These are phyloP conservation scores for Allophyes oxyacanthae DNA, from an alignment of 2,888 invertebrate genomes.

Conservation along the genomic window DNA sequence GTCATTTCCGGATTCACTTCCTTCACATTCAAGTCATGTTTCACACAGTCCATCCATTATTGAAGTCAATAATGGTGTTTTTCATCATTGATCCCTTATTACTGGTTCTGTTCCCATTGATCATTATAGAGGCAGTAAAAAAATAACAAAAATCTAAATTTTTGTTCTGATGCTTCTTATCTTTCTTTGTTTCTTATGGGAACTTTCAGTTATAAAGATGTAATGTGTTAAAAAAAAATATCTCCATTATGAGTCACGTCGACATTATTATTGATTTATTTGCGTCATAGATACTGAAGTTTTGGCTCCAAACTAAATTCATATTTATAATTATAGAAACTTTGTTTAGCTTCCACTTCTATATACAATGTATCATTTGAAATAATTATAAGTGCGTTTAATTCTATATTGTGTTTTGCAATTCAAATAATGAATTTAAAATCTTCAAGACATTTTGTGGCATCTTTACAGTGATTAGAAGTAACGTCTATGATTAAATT, in stretches of 20 bases:
- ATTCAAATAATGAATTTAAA: slow-evolving; percentile 46
- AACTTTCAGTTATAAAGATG: too few relatives aligned
- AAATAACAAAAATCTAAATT: too few relatives aligned
- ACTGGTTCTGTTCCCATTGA: too few relatives aligned
- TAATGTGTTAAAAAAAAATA: too few relatives aligned
- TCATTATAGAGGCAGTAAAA: too few relatives aligned
- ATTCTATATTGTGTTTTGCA: slow-evolving; percentile 60
- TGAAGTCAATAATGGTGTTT: too few relatives aligned
- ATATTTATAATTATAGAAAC: slow-evolving; percentile 74
- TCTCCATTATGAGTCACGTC: slow-evolving; percentile 31
- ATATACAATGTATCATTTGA: slow-evolving; percentile 60
- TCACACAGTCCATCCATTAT: too few relatives aligned
- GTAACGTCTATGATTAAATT: slow-evolving; percentile 47
- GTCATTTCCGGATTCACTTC: too few relatives aligned
- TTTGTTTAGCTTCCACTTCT: slow-evolving; percentile 74
- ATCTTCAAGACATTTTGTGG: slow-evolving; percentile 67
- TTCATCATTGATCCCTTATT: too few relatives aligned
- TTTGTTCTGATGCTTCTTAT: too few relatives aligned
- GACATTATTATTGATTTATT: slow-evolving; percentile 58
- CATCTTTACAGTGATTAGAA: slow-evolving; percentile 63
- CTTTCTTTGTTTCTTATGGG: too few relatives aligned
- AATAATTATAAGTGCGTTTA: slow-evolving; percentile 64
- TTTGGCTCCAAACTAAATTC: slow-evolving; percentile 70
- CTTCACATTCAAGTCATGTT: too few relatives aligned
- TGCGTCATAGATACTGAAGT: slow-evolving; percentile 67